Base-by-base conservation (phyloP, 2,797 vertebrate species). In the Tadarida brasiliensis region DNA sequence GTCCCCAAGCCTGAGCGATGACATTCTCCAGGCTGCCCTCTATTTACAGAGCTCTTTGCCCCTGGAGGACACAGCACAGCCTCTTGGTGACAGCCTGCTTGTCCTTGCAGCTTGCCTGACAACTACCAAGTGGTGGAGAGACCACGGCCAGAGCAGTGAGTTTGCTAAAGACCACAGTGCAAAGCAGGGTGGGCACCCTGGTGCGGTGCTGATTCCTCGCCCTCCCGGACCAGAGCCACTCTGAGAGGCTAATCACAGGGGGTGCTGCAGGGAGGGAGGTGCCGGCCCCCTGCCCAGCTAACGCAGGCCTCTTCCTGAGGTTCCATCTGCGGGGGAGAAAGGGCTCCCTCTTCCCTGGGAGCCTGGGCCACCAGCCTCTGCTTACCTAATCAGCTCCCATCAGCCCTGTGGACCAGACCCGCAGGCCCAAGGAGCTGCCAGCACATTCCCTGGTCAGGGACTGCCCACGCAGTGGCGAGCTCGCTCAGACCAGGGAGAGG, bases 11-110 rank as follows among this genome's bases (percentile, higher is more conserved):
- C 35, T 35, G 26, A 22, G 35, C 2, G 0, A 61, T 9, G 44
- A 20, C 2, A 7, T 1, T 6, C 15, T 57, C 57, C 61, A 3
- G 4, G 87, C 49, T 24, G 20, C 54, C 28, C 39, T 68, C 20
- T 56, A 59, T 59, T 54, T 54, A 90, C 44, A 26, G 92, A 81
- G 70, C 24, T 78, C 94, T 59, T 30, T 14, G 44, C 88, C 47
- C 56, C 3, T 4, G 11, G 57, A 51, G 28, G 39, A 56, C 10
- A 7, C 11, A 16, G 63, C 1, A 0, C 17, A 5, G 47, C 30
- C 22, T 28, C 63, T 15, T 24, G 74, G 77, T 17, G 39, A 78
- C 67, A 54, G 56, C 61, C 71, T 17, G 17, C 24, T 28, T 5
- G 11, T 33, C 49, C n/a, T 54, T 30, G 3, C 11, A 0, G 61